Evolutionary conservation across 2,797 vertebrate species (phyloP).

Genomic region (Scarus forsteni): DNA sequence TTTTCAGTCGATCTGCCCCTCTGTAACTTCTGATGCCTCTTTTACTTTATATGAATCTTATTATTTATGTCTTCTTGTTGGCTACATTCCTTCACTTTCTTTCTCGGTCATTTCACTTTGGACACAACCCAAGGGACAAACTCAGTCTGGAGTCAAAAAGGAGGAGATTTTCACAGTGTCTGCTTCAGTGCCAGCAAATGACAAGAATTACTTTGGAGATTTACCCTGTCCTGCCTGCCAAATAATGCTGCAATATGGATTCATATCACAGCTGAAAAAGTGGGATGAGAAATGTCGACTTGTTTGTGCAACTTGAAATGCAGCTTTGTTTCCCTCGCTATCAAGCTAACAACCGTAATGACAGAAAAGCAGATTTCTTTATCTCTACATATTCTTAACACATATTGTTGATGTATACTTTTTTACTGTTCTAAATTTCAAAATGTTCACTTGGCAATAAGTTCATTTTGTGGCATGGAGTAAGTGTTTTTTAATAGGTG

Average conservation of each 20-base stretch:
- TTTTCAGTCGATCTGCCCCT: slow-evolving; percentile 14
- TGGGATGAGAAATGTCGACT: slow-evolving; percentile 3
- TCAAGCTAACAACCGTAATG: not conserved
- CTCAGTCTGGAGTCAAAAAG: slow-evolving; percentile 42
- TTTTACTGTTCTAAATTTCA: not conserved
- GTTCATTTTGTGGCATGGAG: not conserved
- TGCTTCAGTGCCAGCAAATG: slow-evolving; percentile 56
- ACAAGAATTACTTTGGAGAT: slow-evolving; percentile 63
- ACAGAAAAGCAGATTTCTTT: not conserved
- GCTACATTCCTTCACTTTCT: slow-evolving; percentile 12
- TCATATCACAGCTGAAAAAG: slow-evolving; percentile 21
- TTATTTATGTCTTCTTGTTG: slow-evolving; percentile 45
- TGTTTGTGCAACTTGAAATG: slow-evolving; percentile 4
- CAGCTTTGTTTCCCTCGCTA: not conserved
- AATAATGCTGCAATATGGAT: slow-evolving; percentile 35
- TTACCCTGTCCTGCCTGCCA: slow-evolving; percentile 35
- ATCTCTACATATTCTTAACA: too few relatives aligned
- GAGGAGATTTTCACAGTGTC: slow-evolving; percentile 50
- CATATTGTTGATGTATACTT: too few relatives aligned
- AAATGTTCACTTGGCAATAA: not conserved
- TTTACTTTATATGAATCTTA: slow-evolving; percentile 1
- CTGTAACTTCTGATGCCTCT: slow-evolving; percentile 1
- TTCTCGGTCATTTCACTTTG: slow-evolving; percentile 51
- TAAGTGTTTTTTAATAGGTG: not conserved
- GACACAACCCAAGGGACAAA: slow-evolving; percentile 47